Conservation (phyloP, 1,140 invertebrate species). For the Steinernema khuongi region DNA sequence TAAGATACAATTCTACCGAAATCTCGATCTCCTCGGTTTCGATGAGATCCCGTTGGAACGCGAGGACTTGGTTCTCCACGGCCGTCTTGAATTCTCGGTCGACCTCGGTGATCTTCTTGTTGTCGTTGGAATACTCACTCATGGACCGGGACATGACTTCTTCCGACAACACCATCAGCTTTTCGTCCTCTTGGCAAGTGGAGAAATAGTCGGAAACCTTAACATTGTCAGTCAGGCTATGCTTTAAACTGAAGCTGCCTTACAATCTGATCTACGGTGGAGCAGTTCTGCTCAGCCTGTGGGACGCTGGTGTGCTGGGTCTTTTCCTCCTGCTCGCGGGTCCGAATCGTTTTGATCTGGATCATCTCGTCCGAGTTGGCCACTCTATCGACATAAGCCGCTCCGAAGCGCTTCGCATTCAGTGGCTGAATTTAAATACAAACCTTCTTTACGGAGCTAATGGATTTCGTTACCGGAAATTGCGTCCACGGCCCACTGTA, state of each 20-base stretch:
- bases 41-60: not conserved
- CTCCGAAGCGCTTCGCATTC: slow-evolving; percentile 40
- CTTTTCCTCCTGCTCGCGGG: not conserved
- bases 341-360: slow-evolving; percentile 13
- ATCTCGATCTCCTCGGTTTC: not conserved
- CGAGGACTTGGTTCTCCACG: not conserved
- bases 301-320: not conserved
- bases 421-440: slow-evolving; percentile 34
- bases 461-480: slow-evolving; percentile 38
- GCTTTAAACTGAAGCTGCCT: not conserved
- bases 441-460: slow-evolving; percentile 19
- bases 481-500: slow-evolving; percentile 48
- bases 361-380: slow-evolving; percentile 45
- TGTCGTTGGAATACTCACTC: not conserved
- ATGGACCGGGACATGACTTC: not conserved
- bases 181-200: not conserved
- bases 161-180: not conserved
- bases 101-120: not conserved
- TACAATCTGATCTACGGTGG: not conserved
- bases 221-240: not conserved
- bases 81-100: not conserved
- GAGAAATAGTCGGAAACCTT: not conserved
- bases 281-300: not conserved
- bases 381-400: slow-evolving; percentile 35
- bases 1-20: not conserved